Conservation (phyloP, 2,888 invertebrate species). For the Calameuta filiformis region DNA sequence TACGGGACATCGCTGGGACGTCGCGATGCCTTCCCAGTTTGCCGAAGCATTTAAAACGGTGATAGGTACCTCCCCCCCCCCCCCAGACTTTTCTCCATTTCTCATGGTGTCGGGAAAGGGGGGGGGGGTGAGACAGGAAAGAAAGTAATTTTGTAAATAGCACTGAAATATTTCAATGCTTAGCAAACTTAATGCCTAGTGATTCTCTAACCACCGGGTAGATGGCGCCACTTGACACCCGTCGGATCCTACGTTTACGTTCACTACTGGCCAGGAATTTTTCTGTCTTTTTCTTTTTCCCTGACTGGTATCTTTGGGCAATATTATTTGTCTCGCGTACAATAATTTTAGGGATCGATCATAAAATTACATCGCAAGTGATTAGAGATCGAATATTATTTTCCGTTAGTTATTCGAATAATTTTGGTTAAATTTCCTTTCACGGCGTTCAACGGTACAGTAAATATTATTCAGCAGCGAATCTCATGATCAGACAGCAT, state of each 20-base stretch:
- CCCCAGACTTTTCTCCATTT: background rate
- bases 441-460: background rate
- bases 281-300: background rate
- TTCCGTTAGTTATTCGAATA: no score
- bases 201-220: conserved; percentile 28
- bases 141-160: conserved; percentile 32
- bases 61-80: no score
- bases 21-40: background rate
- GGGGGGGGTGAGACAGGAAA: conserved; percentile 7
- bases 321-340: no score
- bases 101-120: background rate
- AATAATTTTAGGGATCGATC: no score
- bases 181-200: conserved; percentile 20
- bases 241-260: conserved; percentile 45
- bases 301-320: no score
- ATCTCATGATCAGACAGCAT: background rate
- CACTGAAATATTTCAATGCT: conserved; percentile 24
- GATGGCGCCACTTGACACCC: conserved; percentile 54
- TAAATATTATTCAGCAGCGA: background rate
- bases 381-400: no score
- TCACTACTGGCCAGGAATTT: background rate
- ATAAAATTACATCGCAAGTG: no score
- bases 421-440: background rate
- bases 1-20: background rate
- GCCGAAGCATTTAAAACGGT: background rate